Evolutionary conservation across 2,797 vertebrate species (phyloP).

Genomic region (Setipinna tenuifilis): DNA sequence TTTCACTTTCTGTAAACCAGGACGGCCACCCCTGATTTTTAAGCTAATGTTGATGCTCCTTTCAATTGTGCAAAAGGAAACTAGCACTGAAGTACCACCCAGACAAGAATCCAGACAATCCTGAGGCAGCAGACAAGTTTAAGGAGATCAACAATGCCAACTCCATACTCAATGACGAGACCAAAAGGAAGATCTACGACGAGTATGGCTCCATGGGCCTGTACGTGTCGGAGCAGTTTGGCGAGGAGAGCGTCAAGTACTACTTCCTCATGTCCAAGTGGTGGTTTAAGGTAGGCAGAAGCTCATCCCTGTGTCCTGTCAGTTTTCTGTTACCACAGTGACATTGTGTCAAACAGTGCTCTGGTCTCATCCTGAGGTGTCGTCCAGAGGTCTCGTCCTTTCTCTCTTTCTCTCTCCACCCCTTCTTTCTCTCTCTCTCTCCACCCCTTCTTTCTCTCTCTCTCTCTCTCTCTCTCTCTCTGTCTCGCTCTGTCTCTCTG

Average conservation of each 20-base stretch:
- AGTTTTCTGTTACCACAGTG: no score
- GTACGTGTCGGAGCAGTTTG: slow-evolving; percentile 91
- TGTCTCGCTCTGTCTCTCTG: no score
- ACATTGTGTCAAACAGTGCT: neutral
- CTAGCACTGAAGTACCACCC: slow-evolving; percentile 91
- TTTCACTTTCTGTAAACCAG: no score
- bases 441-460: no score
- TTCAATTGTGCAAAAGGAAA: slow-evolving; percentile 73
- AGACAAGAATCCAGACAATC: slow-evolving; percentile 92
- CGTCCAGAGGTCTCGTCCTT: no score
- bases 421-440: no score
- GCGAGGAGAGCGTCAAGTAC: slow-evolving; percentile 90
- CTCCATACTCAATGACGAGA: slow-evolving; percentile 84
- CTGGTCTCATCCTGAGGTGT: neutral
- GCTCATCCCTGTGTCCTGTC: neutral
- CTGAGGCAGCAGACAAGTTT: slow-evolving; percentile 88
- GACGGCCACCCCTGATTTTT: no score
- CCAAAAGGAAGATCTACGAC: slow-evolving; percentile 87
- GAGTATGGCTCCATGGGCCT: slow-evolving; percentile 91
- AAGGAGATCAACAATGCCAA: slow-evolving; percentile 97
- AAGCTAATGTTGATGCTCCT: neutral
- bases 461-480: no score
- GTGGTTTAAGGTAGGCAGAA: slow-evolving; percentile 90
- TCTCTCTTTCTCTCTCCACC: no score
- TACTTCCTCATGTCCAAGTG: slow-evolving; percentile 93